Percentiles rank a stretch among this genome's conserved stretches.
Conservation (phyloP, 2,888 invertebrate species). For the Netelia inedita region DNA sequence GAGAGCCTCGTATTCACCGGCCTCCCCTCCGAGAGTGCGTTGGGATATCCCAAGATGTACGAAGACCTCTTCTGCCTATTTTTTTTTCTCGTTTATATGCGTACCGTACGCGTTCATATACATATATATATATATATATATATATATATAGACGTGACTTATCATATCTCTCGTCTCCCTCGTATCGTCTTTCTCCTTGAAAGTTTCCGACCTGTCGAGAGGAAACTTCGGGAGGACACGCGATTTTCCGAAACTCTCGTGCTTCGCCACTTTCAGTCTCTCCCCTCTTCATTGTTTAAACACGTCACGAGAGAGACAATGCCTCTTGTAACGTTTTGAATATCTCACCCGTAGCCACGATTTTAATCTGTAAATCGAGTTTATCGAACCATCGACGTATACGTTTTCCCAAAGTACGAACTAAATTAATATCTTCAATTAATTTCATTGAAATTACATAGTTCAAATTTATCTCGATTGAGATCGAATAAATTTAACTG, state of each 20-base stretch:
- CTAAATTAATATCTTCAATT: too few relatives aligned
- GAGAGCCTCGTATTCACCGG: background rate
- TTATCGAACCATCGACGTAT: too few relatives aligned
- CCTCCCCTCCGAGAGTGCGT: slow-evolving; percentile 20
- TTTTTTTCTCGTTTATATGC: background rate
- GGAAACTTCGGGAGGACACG: slow-evolving; percentile 30
- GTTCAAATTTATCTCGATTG: too few relatives aligned
- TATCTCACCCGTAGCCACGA: too few relatives aligned
- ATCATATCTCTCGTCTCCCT: background rate
- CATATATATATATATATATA: background rate
- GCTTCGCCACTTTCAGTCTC: background rate
- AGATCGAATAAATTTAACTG: too few relatives aligned
- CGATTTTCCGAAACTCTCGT: slow-evolving; percentile 23
- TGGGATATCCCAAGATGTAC: slow-evolving; percentile 15
- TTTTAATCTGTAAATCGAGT: too few relatives aligned
- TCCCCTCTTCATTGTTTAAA: slow-evolving; percentile 16
- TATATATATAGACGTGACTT: background rate
- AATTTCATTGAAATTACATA: too few relatives aligned
- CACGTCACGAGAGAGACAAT: background rate
- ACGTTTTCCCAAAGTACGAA: too few relatives aligned
- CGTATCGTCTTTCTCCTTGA: slow-evolving; percentile 40
- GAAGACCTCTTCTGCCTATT: background rate
- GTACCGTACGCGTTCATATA: background rate
- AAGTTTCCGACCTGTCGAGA: slow-evolving; percentile 22
- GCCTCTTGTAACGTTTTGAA: too few relatives aligned